Conservation (phyloP, 2,888 invertebrate species). For the Cacoxenus indagator region DNA sequence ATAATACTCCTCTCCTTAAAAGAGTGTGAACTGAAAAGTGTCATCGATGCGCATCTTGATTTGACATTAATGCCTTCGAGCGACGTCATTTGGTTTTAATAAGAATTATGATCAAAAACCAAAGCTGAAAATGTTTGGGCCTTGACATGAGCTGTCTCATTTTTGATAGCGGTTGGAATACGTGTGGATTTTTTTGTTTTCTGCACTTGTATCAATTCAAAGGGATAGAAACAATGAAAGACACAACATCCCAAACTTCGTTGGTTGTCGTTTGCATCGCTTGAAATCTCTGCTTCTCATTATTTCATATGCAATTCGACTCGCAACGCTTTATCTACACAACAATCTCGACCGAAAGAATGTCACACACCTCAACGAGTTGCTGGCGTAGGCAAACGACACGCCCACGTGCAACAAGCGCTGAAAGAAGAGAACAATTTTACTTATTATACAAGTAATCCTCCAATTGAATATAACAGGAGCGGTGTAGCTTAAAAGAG, state of each 20-base stretch:
- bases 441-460: background rate
- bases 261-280: background rate
- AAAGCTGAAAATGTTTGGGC: no score
- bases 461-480: no score
- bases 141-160: no score
- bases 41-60: constrained; percentile 41
- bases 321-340: background rate
- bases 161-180: no score
- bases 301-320: background rate
- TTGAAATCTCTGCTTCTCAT: background rate
- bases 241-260: background rate
- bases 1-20: background rate
- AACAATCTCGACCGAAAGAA: background rate
- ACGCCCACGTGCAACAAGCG: background rate
- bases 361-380: background rate
- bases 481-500: no score
- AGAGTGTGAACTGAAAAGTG: background rate
- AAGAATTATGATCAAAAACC: background rate
- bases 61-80: constrained; percentile 55
- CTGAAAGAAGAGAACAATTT: background rate
- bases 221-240: no score
- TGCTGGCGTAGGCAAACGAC: background rate
- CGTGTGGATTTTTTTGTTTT: no score
- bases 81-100: background rate
- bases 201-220: no score